A percentile compares a stretch with the other conserved stretches of the same genome.
Conservation (phyloP, 2,113 vertebrate genomes). For the Cryptomyrus ogoouensis region DNA sequence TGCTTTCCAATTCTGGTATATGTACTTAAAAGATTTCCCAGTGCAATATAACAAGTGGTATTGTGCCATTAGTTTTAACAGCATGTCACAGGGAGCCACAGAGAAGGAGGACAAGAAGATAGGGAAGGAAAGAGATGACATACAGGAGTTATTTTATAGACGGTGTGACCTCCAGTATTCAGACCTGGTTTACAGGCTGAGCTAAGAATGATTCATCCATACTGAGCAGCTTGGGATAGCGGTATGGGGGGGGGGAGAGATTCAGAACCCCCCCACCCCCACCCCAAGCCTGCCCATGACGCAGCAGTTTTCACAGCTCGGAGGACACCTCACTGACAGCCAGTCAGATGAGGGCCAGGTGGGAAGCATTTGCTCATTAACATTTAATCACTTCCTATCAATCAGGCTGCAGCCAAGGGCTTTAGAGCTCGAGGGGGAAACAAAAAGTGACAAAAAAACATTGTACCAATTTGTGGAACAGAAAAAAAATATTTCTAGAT, state of each 20-base stretch:
- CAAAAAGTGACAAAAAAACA: neutral
- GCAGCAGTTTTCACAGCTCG: neutral
- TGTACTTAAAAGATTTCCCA: neutral
- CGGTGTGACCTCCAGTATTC: neutral
- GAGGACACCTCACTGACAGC: neutral
- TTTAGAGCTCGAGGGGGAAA: neutral
- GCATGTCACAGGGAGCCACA: neutral
- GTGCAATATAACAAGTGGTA: neutral
- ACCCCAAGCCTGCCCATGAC: neutral
- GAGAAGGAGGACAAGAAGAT: neutral
- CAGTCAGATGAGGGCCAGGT: neutral
- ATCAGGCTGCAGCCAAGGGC: neutral
- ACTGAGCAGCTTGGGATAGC: neutral
- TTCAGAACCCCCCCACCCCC: neutral
- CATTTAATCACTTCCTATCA: neutral
- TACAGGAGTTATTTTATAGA: neutral
- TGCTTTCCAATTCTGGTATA: neutral
- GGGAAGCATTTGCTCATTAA: neutral
- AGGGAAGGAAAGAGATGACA: neutral
- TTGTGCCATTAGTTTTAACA: neutral
- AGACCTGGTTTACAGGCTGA: neutral
- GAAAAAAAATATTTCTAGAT: neutral
- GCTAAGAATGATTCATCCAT: slow-evolving; percentile 14
- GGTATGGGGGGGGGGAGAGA: neutral
- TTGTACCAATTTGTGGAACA: neutral